Evolutionary conservation across 1,140 invertebrate species (phyloP).

Genomic region (Sweltsa coloradensis): DNA sequence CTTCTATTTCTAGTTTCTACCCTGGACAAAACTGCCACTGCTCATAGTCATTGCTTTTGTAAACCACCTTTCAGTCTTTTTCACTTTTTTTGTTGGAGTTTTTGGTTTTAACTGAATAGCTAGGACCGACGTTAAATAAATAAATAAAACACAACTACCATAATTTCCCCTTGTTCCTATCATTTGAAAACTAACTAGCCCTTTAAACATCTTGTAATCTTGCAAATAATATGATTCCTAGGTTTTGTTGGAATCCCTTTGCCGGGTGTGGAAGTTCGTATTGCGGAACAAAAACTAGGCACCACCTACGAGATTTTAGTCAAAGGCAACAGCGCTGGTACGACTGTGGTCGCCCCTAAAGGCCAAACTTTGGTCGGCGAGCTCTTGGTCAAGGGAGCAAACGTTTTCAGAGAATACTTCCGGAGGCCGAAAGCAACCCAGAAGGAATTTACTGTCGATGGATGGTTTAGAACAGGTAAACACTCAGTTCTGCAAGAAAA

Average conservation of each 20-base stretch:
- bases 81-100: too few species aligned
- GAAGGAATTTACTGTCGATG: constrained; percentile 60
- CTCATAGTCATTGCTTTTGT: too few species aligned
- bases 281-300: constrained; percentile 30
- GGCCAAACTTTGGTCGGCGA: constrained; percentile 40
- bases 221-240: too few species aligned
- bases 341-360: not conserved
- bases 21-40: too few species aligned
- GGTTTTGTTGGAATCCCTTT: constrained; percentile 58
- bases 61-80: too few species aligned
- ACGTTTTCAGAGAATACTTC: constrained; percentile 70
- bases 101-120: too few species aligned
- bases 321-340: constrained; percentile 21
- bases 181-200: too few species aligned
- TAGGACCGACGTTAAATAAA: too few species aligned
- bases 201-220: too few species aligned
- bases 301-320: constrained; percentile 18
- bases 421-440: constrained; percentile 54
- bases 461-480: constrained; percentile 78
- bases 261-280: constrained; percentile 50
- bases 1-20: too few species aligned
- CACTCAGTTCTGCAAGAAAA: not conserved
- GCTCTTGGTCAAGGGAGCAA: constrained; percentile 59
- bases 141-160: too few species aligned
- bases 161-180: too few species aligned